Base-by-base conservation (phyloP, 2,113 vertebrate genomes). In the Cercopithecus mona region DNA sequence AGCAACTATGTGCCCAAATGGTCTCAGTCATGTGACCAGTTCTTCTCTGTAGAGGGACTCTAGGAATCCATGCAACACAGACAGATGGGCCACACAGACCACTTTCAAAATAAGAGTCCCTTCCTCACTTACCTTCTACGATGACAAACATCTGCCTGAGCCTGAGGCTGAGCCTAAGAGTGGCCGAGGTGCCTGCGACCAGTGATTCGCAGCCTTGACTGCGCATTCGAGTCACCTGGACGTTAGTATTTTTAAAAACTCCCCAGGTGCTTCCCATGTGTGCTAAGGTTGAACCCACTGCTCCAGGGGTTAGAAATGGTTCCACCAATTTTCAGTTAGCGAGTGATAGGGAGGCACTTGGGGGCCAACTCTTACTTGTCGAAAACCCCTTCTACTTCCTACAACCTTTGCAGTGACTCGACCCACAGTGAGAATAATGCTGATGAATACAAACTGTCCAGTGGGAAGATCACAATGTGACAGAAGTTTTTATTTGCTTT, bases 51-150 rank as follows among this genome's bases (percentile, higher is more conserved):
- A 1, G 3, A 57, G 22, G 40, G 12, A 50, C 2, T 13, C 66
- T 78, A 12, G 50, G 76, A 52, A 48, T 18, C 13, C 59, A 45
- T 0, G 4, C 7, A 82, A 82, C 48, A 14, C 40, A 55, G 55
- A 30, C 5, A 59, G 55, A 35, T 0, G 3, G 59, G n/a, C 27
- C 40, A 45, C 45, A 0, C 0, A 1, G 84, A 32, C 45, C 5
- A 4, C 81, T 64, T 85, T 64, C 20, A 52, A 10, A 59, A n/a
- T 35, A 14, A 70, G 11, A 14, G 17, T 6, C 2, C 32, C 76
- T 40, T 50, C 32, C 61, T 73, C 23, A 38, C n/a, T 48, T 81
- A 22, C 38, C 22, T 0, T 50, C 87, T 17, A 1, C n/a, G 50
- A 30, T 18, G 40, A 57, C 12, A 30, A 32, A 18, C 70, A 22